Percentiles rank a stretch among this genome's conserved stretches.
Conservation (phyloP, 2,888 invertebrate species). For the Lamellibrachia columna region DNA sequence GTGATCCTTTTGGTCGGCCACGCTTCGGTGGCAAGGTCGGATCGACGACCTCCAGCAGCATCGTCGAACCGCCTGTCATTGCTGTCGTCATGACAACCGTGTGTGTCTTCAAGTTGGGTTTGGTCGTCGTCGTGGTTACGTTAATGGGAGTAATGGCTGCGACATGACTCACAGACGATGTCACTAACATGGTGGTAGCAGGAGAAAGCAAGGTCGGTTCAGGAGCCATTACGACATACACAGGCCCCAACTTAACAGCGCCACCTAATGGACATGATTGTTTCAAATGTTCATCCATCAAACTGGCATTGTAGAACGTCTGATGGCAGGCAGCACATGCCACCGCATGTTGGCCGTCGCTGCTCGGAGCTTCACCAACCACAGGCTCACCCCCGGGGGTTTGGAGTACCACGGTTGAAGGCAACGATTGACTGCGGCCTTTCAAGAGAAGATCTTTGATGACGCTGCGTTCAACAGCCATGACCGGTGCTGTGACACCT, state of each 20-base stretch:
- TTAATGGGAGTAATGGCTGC: not conserved
- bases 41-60: slow-evolving; percentile 14
- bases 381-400: not conserved
- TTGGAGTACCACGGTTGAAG: not conserved
- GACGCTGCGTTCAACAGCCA: slow-evolving; percentile 71
- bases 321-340: not conserved
- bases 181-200: not conserved
- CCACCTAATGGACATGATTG: not conserved
- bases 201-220: not conserved
- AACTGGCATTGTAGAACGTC: not conserved
- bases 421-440: not conserved
- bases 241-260: not conserved
- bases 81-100: not conserved
- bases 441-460: slow-evolving; percentile 83
- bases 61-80: not conserved
- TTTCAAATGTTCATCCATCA: not conserved
- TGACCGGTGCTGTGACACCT: not conserved
- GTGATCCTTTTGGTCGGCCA: slow-evolving; percentile 57
- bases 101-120: not conserved
- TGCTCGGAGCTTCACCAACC: not conserved
- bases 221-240: not conserved
- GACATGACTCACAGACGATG: not conserved
- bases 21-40: slow-evolving; percentile 46
- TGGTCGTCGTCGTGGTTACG: slow-evolving; percentile 2
- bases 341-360: not conserved